Percentiles rank a stretch among this genome's conserved stretches.
These are phyloP conservation scores for Catalaphyllia jardinei DNA, from an alignment of 64 coral and sea anemone species.

Conservation along the genomic window DNA sequence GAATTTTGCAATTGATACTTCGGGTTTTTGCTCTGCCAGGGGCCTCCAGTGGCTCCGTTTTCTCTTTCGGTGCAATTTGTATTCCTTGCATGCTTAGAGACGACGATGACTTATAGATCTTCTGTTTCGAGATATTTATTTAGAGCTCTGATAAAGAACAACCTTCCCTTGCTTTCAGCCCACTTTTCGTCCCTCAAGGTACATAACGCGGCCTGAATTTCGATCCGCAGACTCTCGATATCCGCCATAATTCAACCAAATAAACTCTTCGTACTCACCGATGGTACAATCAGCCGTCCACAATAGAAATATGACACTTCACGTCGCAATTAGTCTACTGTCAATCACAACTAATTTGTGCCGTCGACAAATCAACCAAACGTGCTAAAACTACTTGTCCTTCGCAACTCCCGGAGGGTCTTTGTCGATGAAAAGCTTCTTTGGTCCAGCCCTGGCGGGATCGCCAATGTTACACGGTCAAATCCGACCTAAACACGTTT, in stretches of 20 bases:
- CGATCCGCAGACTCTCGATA: not conserved
- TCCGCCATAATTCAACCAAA: not conserved
- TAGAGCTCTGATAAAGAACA: not conserved
- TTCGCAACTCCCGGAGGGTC: not conserved
- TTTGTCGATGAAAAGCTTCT: constrained; percentile 5
- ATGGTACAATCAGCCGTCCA: not conserved
- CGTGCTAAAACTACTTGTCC: not conserved
- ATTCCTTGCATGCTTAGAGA: not conserved
- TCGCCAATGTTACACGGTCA: constrained; percentile 7
- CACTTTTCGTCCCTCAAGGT: not conserved
- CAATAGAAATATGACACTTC: not conserved
- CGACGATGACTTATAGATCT: too few relatives aligned
- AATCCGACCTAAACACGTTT: not conserved
- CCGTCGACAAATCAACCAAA: not conserved
- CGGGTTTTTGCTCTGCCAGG: not conserved
- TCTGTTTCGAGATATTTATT: constrained; percentile 6
- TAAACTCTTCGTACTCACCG: constrained; percentile 11
- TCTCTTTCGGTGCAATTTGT: not conserved
- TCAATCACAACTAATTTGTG: not conserved
- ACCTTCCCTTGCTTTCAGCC: not conserved
- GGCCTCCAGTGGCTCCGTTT: not conserved
- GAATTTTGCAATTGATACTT: not conserved
- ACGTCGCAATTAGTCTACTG: not conserved
- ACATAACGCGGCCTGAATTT: constrained; percentile 16
- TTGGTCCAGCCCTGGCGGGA: not conserved